These are phyloP conservation scores for Thymelicus lineola DNA, from an alignment of 2,888 invertebrate genomes.

Conservation along the genomic window DNA sequence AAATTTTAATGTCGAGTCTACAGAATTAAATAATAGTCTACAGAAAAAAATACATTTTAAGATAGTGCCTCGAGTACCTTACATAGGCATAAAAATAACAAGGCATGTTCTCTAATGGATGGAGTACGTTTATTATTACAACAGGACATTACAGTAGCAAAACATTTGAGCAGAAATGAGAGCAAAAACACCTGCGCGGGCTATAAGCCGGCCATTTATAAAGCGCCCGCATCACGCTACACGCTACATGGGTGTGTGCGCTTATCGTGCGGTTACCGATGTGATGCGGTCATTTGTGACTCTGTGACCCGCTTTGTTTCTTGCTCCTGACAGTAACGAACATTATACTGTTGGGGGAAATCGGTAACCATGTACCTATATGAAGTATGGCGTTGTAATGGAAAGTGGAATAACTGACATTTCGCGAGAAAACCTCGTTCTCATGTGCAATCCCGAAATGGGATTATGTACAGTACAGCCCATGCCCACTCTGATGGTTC, in stretches of 20 bases:
- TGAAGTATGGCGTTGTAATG: too few species aligned
- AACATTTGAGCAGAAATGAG: conserved; percentile 20
- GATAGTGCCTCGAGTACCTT: too few species aligned
- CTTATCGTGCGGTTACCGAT: conserved; percentile 9
- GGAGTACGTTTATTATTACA: conserved; percentile 1
- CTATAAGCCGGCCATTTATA: conserved; percentile 25
- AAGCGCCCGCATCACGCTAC: conserved; percentile 6
- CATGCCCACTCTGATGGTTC: too few species aligned
- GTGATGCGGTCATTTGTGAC: conserved; percentile 30
- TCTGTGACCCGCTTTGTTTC: conserved; percentile 17
- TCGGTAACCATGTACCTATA: neutral
- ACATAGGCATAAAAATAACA: too few species aligned
- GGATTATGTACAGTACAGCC: too few species aligned
- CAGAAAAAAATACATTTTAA: too few species aligned
- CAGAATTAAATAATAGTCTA: too few species aligned
- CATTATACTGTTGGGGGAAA: neutral
- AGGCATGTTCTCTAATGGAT: neutral
- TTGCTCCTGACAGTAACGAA: neutral
- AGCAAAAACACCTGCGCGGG: conserved; percentile 32
- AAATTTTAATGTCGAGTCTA: too few species aligned
- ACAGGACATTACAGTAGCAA: conserved; percentile 16
- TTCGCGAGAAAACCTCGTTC: too few species aligned
- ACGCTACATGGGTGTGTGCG: conserved; percentile 3
- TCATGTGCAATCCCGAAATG: too few species aligned
- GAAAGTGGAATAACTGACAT: too few species aligned